A percentile compares a stretch with the other conserved stretches of the same genome.
Evolutionary conservation across 2,797 vertebrate species (phyloP).

Genomic region (Myiothlypis chrysogaster): DNA sequence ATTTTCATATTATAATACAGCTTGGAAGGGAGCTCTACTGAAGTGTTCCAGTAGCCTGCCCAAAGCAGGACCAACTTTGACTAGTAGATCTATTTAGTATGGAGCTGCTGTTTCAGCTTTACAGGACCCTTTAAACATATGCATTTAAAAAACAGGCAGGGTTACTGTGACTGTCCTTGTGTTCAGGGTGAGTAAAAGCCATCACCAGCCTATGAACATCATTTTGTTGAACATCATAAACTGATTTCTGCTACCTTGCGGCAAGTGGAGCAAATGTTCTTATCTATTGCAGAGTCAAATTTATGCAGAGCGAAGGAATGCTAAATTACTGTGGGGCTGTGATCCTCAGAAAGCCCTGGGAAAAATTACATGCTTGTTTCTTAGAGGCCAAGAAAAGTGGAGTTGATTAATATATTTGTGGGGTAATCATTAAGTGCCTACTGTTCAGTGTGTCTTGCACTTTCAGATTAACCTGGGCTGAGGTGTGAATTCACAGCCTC

Average conservation of each 20-base stretch:
- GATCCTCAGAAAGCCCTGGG: not conserved
- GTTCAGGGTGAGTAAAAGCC: not conserved
- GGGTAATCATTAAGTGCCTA: not conserved
- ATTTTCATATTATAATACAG: not conserved
- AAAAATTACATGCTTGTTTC: not conserved
- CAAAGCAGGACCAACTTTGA: not conserved
- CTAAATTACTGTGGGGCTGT: not conserved
- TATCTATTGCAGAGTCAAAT: not conserved
- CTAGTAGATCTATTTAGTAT: not conserved
- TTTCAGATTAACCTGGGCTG: not conserved
- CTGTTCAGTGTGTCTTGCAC: not conserved
- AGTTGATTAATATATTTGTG: not conserved
- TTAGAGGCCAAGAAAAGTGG: not conserved
- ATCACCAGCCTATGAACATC: not conserved
- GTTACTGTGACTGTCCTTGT: not conserved
- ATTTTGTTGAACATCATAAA: not conserved
- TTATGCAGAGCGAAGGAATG: not conserved
- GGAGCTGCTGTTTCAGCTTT: not conserved
- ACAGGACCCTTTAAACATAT: not conserved
- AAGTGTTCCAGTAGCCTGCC: not conserved
- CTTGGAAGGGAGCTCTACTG: not conserved
- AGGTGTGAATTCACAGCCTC: not conserved
- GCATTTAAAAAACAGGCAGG: not conserved
- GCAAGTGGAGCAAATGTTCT: not conserved
- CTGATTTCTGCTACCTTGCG: not conserved